These are phyloP conservation scores for Nomada ferruginata DNA, from an alignment of 2,888 invertebrate genomes.

Conservation along the genomic window DNA sequence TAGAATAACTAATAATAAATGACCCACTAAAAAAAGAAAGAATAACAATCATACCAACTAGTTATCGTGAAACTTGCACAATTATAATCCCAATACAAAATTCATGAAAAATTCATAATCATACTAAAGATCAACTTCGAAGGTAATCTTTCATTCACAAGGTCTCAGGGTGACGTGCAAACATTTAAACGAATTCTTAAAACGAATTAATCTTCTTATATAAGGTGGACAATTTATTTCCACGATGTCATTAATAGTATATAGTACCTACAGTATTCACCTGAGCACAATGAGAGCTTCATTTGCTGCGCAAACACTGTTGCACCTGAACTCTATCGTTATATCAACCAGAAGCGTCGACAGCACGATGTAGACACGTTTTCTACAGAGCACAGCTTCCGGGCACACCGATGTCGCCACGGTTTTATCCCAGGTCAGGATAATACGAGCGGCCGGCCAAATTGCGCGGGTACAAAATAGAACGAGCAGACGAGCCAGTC, in stretches of 20 bases:
- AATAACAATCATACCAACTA: too few species aligned
- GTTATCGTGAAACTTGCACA: too few species aligned
- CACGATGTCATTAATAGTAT: background rate
- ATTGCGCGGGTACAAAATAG: conserved; percentile 56
- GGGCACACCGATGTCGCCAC: conserved; percentile 45
- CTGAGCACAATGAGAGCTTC: background rate
- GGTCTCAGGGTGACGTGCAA: too few species aligned
- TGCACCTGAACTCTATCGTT: background rate
- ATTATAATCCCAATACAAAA: too few species aligned
- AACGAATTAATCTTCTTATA: too few species aligned
- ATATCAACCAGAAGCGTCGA: conserved; percentile 21
- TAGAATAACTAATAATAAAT: too few species aligned
- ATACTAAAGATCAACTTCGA: too few species aligned
- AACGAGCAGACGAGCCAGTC: conserved; percentile 24
- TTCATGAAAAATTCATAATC: too few species aligned
- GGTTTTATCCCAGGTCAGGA: conserved; percentile 62
- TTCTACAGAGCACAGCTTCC: conserved; percentile 35
- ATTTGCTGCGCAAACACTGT: background rate
- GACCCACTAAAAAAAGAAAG: too few species aligned
- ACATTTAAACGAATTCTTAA: too few species aligned
- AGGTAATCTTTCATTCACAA: too few species aligned
- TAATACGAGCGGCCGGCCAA: conserved; percentile 46
- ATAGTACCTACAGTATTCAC: background rate
- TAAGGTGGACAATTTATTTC: too few species aligned
- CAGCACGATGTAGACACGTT: conserved; percentile 18